These are phyloP conservation scores for Andrena flavipes DNA, from an alignment of 2,888 invertebrate species.

Conservation along the genomic window DNA sequence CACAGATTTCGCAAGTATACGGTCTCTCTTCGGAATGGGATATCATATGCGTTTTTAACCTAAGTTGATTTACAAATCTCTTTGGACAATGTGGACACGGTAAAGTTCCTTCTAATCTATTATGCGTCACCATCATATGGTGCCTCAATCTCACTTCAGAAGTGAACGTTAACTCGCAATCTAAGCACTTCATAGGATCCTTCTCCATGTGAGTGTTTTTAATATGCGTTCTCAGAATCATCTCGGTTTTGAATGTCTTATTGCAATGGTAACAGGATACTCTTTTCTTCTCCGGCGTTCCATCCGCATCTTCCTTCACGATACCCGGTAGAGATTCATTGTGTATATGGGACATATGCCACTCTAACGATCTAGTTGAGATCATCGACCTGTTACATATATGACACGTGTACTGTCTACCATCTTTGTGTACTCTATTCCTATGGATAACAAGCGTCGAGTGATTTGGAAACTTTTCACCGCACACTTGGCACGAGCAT, in stretches of 20 bases:
- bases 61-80: constrained; percentile 82
- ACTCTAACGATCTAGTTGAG: constrained; percentile 81
- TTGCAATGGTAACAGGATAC: constrained; percentile 81
- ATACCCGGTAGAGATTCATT: constrained; percentile 77
- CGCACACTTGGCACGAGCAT: constrained; percentile 83
- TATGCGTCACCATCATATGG: constrained; percentile 83
- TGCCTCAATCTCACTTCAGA: constrained; percentile 82
- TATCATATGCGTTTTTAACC: constrained; percentile 83
- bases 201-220: constrained; percentile 83
- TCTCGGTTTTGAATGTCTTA: constrained; percentile 83
- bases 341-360: constrained; percentile 83
- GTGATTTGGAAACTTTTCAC: constrained; percentile 83
- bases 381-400: constrained; percentile 84
- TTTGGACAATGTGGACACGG: constrained; percentile 82
- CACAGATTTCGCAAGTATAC: constrained; percentile 81
- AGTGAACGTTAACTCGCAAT: constrained; percentile 80
- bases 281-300: constrained; percentile 75
- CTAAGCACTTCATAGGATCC: constrained; percentile 82
- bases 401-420: constrained; percentile 81
- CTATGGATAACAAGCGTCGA: constrained; percentile 83
- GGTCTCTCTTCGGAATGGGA: constrained; percentile 83
- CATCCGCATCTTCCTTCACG: constrained; percentile 70
- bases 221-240: constrained; percentile 83
- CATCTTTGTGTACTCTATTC: constrained; percentile 82
- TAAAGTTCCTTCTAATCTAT: constrained; percentile 81